Evolutionary conservation across 2,888 invertebrate species (phyloP).

Genomic region (Tridacna crocea): DNA sequence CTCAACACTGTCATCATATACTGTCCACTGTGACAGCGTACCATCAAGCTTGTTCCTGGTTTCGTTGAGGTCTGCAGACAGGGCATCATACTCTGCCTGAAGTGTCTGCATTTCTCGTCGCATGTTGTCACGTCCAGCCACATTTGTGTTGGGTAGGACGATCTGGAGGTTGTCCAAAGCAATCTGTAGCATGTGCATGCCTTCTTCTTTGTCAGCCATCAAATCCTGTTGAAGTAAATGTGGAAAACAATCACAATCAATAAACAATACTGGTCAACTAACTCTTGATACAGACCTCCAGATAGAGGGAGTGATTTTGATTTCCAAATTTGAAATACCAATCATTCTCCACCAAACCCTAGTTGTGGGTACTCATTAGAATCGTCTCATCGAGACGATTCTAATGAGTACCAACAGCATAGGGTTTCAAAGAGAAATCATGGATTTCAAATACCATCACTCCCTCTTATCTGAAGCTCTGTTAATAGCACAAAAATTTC

Average conservation of each 20-base stretch:
- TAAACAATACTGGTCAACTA: neutral
- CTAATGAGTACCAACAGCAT: too few species aligned
- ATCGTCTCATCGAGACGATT: too few species aligned
- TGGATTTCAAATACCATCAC: too few species aligned
- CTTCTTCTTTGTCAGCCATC: constrained; percentile 79
- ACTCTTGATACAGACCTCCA: too few species aligned
- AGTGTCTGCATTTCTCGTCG: constrained; percentile 92
- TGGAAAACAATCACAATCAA: neutral
- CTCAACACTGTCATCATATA: constrained; percentile 94
- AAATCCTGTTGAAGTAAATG: constrained; percentile 69
- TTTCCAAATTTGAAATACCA: too few species aligned
- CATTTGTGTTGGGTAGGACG: constrained; percentile 92
- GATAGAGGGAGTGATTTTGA: too few species aligned
- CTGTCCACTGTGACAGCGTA: constrained; percentile 96
- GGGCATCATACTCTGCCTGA: constrained; percentile 94
- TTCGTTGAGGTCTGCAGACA: constrained; percentile 92
- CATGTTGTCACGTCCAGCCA: constrained; percentile 94
- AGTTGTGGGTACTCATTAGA: too few species aligned
- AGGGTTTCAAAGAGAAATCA: too few species aligned
- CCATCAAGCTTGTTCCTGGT: constrained; percentile 90
- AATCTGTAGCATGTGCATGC: constrained; percentile 79
- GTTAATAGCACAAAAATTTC: too few species aligned
- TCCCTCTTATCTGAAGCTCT: too few species aligned
- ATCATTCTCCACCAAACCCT: too few species aligned
- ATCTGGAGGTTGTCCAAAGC: constrained; percentile 80